These are phyloP conservation scores for Speoplatyrhinus poulsoni DNA, from an alignment of 2,113 vertebrate genomes.

Conservation along the genomic window DNA sequence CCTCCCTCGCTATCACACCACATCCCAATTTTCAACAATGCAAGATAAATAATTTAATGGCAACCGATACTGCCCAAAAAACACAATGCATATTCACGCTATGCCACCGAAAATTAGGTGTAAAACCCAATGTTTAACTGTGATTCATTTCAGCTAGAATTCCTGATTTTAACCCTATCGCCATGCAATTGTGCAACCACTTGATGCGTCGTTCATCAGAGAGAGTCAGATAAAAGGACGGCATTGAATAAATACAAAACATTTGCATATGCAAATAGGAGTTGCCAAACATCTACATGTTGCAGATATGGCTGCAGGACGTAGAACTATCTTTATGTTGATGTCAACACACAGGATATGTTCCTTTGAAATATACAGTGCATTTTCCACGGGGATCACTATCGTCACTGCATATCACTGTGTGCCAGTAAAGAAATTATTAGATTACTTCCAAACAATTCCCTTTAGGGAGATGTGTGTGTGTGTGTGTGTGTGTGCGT, in stretches of 20 bases:
- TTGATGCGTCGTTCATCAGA: constrained; percentile 72
- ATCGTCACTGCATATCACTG: constrained; percentile 70
- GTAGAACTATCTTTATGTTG: constrained; percentile 74
- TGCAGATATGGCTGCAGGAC: constrained; percentile 73
- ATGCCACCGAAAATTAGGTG: constrained; percentile 56
- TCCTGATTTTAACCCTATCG: constrained; percentile 42
- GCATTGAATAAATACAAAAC: constrained; percentile 50
- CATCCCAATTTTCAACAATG: constrained; percentile 65
- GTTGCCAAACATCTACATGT: constrained; percentile 65
- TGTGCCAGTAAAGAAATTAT: constrained; percentile 66
- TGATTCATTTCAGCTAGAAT: constrained; percentile 64
- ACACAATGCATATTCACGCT: constrained; percentile 61
- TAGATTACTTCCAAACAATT: constrained; percentile 68
- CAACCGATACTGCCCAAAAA: constrained; percentile 42
- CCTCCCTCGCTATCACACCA: constrained; percentile 55
- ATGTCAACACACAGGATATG: constrained; percentile 69
- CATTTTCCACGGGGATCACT: constrained; percentile 74
- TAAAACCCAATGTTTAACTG: constrained; percentile 67
- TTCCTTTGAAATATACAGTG: constrained; percentile 68
- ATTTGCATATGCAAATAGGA: constrained; percentile 76
- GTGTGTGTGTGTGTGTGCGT: constrained; percentile 43
- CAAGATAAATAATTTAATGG: constrained; percentile 64
- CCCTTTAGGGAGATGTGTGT: constrained; percentile 63
- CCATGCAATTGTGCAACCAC: constrained; percentile 61
- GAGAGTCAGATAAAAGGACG: constrained; percentile 72